Evolutionary conservation across 1,140 invertebrate species (phyloP).

Genomic region (Acromyrmex charruanus): DNA sequence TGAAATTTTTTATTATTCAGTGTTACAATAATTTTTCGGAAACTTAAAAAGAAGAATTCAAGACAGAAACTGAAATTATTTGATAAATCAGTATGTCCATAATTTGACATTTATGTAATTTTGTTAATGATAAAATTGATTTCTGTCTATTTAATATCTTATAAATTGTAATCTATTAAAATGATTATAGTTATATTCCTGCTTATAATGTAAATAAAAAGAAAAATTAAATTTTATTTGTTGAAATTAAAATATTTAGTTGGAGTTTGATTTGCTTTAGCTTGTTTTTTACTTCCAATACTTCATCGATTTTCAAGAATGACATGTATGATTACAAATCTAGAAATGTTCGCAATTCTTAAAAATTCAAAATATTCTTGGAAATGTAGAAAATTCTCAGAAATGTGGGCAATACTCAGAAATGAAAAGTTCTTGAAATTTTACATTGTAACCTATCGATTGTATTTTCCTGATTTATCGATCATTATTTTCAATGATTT

Average conservation of each 20-base stretch:
- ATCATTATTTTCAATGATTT: not conserved
- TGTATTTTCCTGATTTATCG: not conserved
- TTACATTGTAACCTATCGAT: not conserved
- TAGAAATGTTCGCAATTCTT: not conserved
- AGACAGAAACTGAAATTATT: not conserved
- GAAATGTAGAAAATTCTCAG: not conserved
- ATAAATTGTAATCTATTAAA: not conserved
- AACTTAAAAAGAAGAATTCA: not conserved
- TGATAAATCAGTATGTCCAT: not conserved
- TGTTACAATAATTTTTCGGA: not conserved
- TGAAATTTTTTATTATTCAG: not conserved
- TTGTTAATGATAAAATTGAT: not conserved
- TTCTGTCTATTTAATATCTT: not conserved
- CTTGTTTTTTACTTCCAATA: too few relatives aligned
- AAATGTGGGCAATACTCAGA: not conserved
- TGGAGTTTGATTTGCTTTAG: too few relatives aligned
- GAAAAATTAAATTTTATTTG: not conserved
- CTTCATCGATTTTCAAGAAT: too few relatives aligned
- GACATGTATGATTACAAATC: not conserved
- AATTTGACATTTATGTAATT: not conserved
- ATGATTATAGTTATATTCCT: not conserved
- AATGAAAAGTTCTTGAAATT: not conserved
- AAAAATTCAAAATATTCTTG: not conserved
- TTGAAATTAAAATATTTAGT: not conserved
- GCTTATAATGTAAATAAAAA: not conserved